Evolutionary conservation across 2,888 invertebrate species (phyloP), one percentile per base, ranked within the genome.

Genomic region (Micropterix aruncella): DNA sequence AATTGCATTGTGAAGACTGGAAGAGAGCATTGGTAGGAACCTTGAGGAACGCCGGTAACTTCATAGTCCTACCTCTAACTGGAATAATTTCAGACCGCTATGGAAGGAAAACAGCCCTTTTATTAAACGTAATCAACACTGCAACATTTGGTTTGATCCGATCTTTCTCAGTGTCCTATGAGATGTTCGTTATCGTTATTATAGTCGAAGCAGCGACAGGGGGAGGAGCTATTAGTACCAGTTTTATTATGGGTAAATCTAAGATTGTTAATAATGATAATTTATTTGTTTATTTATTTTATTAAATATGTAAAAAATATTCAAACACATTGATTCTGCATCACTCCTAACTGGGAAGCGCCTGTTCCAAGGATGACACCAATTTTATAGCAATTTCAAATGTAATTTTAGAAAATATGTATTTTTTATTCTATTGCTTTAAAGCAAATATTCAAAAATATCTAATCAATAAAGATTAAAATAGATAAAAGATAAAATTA

Each of bases 21-120:
- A 83, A 81, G 63, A 65, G 86, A 45, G 77, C 84, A 0, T 59
- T 86, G 55, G 79, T 85, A 45, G 86, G 86, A 17, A 83, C 85
- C 17, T 63, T 84, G 16, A 82, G 83, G 60, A 83, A 80, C 59
- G 59, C 79, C 48, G 85, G 83, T 41, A 82, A 82, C 64, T 73
- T 85, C 55, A 67, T 83, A 43, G 82, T 83, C 2, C 67, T 84
- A 53, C 80, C 82, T 2, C 68, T 83, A 42, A 66, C 82, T 2
- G 86, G 86, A 45, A 74, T 77, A 49, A 63, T 85, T 38, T 84
- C 86, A 1, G 86, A 86, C 60, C 76, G 76, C 76, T 78, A 12
- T 65, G 70, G 70, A 19, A 61, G 69, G 39, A 68, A 68, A 50
- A 56, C 57, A 0, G 68, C 70, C 1, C 51, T 70, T 43, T 58